A percentile compares a stretch with the other conserved stretches of the same genome.
Conservation (phyloP, 2,797 vertebrate species). For the Crenuchus spilurus region DNA sequence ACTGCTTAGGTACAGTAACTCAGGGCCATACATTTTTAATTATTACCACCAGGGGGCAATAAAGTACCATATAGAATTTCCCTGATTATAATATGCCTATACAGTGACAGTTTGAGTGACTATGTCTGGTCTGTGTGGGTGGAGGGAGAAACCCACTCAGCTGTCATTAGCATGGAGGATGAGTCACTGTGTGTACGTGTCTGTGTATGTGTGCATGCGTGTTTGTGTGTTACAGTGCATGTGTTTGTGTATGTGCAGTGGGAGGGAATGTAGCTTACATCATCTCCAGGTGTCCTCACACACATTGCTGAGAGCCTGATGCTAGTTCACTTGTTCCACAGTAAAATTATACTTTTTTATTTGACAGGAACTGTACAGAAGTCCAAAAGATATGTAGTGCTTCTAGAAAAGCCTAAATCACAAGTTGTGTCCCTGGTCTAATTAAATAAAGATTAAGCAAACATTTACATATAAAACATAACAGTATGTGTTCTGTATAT, state of each 20-base stretch:
- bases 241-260: constrained; percentile 7
- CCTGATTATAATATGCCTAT: not conserved
- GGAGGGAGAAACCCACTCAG: constrained; percentile 63
- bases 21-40: not conserved
- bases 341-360: no score
- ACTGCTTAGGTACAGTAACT: no score
- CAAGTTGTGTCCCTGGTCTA: no score
- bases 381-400: no score
- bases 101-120: constrained; percentile 1
- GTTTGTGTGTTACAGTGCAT: constrained; percentile 18
- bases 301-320: constrained; percentile 70
- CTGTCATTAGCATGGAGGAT: constrained; percentile 70
- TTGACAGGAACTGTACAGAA: no score
- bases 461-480: no score
- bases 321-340: not conserved
- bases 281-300: constrained; percentile 77
- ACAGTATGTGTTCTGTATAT: no score
- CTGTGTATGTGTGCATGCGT: constrained; percentile 18
- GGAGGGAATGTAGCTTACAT: constrained; percentile 61
- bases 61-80: not conserved
- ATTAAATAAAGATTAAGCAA: no score
- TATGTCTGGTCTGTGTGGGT: constrained; percentile 30
- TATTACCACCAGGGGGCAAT: constrained; percentile 38
- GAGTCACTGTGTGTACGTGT: constrained; percentile 62
- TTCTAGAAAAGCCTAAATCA: no score